A percentile compares a stretch with the other conserved stretches of the same genome.
phyloP scores from a whole-genome alignment of 1,140 invertebrate species.

The Diachasma alloeum region DNA sequence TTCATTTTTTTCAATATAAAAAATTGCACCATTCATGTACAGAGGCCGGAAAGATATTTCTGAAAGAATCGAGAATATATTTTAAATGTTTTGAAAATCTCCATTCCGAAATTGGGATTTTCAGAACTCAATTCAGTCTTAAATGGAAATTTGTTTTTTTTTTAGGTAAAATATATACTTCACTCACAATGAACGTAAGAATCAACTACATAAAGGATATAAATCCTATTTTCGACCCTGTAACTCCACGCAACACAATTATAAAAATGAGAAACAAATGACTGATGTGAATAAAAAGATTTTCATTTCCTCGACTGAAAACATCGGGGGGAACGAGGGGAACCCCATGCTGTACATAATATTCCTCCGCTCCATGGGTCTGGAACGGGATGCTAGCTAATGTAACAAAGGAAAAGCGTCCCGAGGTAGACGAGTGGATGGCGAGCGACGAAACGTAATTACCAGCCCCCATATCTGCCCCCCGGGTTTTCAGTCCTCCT shows the following conservation, averaged over 20 bases:
- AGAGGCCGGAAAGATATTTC: no score
- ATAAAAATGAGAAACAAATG: background rate
- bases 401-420: constrained; percentile 51
- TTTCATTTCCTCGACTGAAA: background rate
- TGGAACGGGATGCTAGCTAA: constrained; percentile 39
- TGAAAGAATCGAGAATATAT: no score
- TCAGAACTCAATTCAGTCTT: no score
- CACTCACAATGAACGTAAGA: no score
- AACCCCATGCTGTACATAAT: background rate
- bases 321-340: background rate
- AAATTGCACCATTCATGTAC: no score
- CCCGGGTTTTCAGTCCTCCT: background rate
- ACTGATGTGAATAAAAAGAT: background rate
- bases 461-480: constrained; percentile 26
- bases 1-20: no score
- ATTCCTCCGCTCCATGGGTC: background rate
- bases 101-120: no score
- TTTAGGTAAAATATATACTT: no score
- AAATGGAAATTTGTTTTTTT: no score
- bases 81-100: no score
- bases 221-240: background rate
- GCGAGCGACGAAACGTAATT: constrained; percentile 51
- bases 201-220: background rate
- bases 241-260: background rate
- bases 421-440: constrained; percentile 25